These are phyloP conservation scores for Spisula subtruncata DNA, from an alignment of 2,888 invertebrate genomes.

Conservation along the genomic window DNA sequence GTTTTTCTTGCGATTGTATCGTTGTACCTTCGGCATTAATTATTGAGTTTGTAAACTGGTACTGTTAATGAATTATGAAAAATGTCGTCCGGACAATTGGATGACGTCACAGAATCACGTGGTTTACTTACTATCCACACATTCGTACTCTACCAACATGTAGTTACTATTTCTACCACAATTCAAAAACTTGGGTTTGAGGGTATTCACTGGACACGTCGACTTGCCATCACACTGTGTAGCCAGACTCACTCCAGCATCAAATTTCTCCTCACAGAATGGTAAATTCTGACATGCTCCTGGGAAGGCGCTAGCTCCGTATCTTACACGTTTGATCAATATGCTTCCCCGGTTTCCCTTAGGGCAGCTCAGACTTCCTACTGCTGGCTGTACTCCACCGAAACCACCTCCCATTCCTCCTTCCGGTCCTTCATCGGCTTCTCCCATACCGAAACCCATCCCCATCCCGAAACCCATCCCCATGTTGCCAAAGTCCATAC, in stretches of 20 bases:
- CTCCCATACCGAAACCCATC: slow-evolving; percentile 36
- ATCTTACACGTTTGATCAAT: slow-evolving; percentile 62
- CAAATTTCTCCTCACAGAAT: slow-evolving; percentile 62
- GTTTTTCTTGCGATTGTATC: too few species aligned
- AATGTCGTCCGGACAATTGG: neutral
- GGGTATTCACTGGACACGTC: slow-evolving; percentile 53
- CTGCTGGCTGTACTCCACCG: slow-evolving; percentile 27
- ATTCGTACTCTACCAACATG: slow-evolving; percentile 71
- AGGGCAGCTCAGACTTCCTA: slow-evolving; percentile 62
- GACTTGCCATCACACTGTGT: slow-evolving; percentile 64
- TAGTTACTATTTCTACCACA: slow-evolving; percentile 67
- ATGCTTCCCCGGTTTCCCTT: slow-evolving; percentile 61
- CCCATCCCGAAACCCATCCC: neutral
- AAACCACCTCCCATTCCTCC: slow-evolving; percentile 34
- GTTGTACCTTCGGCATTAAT: too few species aligned
- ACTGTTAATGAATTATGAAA: too few species aligned
- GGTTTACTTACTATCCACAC: slow-evolving; percentile 66
- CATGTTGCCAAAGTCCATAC: neutral
- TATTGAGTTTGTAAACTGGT: too few species aligned
- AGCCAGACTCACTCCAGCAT: slow-evolving; percentile 59
- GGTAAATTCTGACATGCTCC: slow-evolving; percentile 56
- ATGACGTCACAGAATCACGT: neutral
- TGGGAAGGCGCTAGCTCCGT: slow-evolving; percentile 57
- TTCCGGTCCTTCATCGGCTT: slow-evolving; percentile 17
- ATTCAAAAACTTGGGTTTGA: slow-evolving; percentile 57